Base-by-base conservation (phyloP, 2,797 vertebrate genomes). In the Dipus sagitta region DNA sequence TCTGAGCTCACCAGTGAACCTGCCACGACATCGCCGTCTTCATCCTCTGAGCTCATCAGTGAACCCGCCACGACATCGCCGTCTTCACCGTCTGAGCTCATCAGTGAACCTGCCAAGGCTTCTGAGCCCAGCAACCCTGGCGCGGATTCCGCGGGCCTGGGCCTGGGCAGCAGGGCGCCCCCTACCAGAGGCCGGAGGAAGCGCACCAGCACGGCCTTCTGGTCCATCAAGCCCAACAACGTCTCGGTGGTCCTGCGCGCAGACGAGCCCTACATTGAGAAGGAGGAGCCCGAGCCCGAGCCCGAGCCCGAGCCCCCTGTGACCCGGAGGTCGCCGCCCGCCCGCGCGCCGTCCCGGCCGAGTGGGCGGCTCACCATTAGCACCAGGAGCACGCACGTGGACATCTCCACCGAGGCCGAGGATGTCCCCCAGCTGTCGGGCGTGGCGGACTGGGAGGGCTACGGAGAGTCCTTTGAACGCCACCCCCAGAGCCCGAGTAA, bases 351-450 rank as follows among this genome's bases (percentile, higher is more conserved):
- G 2, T 30, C 67, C 14, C 17, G 42, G 38, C 1, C 17, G 0
- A 72, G 24, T 23, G 12, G 42, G 4, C 8, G 2, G 3, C 0
- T 24, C 32, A 65, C 34, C 60, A 0, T 83, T 17, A 9, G 9
- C 15, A 17, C 12, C 1, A 9, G 1, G 2, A 60, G 10, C 3
- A 74, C 54, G 13, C 17, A 70, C 5, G 0, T 17, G 6, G 68
- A 67, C 0, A 6, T 11, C 0, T 0, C 62, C 88, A 54, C 82
- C 11, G 96, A 96, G 0, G 7, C 24, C 0, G 96, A 96, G 82
- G 97, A 97, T 5, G 96, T 97, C 34, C 96, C 97, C 91, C 96
- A 97, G 95, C 97, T 97, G 75, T 94, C 93, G 0, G 92, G 87
- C 0, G 71, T 75, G 1, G 52, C 42, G 28, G 81, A 52, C 21